A percentile compares a stretch with the other conserved stretches of the same genome.
phyloP scores from a whole-genome alignment of 2,888 invertebrate species.

The Hipparchia semele region DNA sequence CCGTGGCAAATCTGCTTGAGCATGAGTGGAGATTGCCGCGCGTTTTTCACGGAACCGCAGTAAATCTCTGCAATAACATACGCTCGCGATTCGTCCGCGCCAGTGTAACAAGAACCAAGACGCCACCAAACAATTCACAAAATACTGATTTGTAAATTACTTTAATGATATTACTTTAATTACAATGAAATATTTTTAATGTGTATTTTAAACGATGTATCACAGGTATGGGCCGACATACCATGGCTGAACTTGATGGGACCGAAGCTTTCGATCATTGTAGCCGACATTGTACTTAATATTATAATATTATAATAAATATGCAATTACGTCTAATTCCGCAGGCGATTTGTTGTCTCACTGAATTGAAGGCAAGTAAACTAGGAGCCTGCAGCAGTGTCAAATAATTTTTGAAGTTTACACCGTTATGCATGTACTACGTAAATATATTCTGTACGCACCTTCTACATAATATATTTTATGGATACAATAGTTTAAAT shows the following conservation, averaged over 20 bases:
- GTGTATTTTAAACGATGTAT: constrained; percentile 43
- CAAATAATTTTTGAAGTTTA: constrained; percentile 46
- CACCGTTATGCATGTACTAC: constrained; percentile 56
- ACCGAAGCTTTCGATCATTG: constrained; percentile 49
- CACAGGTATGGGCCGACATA: constrained; percentile 51
- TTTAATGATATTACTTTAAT: constrained; percentile 34
- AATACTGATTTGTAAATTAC: constrained; percentile 41
- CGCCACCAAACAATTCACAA: constrained; percentile 31
- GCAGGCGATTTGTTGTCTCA: constrained; percentile 43
- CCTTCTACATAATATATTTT: constrained; percentile 47
- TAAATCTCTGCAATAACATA: not conserved
- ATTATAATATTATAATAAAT: constrained; percentile 44
- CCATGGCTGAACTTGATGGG: constrained; percentile 44
- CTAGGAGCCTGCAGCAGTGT: constrained; percentile 42
- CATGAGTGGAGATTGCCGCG: too few species aligned
- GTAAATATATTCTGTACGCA: constrained; percentile 45
- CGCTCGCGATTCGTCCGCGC: not conserved
- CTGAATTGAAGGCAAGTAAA: constrained; percentile 26
- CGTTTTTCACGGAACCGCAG: too few species aligned
- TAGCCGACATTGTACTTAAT: constrained; percentile 42
- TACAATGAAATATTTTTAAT: constrained; percentile 34
- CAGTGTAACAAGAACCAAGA: not conserved
- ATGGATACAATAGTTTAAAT: constrained; percentile 50
- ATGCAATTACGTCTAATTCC: constrained; percentile 47
- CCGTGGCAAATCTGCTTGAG: too few species aligned